Conservation (phyloP, 2,113 vertebrate species). For the Lasiurus cinereus region DNA sequence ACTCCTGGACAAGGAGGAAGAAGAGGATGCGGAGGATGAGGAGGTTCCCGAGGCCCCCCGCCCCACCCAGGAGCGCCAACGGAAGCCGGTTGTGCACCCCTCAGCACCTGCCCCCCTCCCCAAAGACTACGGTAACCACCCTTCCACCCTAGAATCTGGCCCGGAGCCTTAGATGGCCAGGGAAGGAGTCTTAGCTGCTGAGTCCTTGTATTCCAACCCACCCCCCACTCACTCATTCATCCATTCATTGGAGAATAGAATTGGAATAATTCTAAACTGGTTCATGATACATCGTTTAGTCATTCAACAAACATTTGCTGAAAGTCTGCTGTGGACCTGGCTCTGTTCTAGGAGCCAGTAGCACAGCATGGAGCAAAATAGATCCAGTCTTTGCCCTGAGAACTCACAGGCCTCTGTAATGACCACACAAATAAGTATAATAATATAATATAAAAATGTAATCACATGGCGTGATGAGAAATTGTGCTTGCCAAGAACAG, state of each 20-base stretch:
- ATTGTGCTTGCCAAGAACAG: conserved; percentile 20
- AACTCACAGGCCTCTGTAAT: background rate
- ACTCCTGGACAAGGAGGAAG: conserved; percentile 76
- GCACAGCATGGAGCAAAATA: background rate
- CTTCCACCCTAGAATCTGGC: background rate
- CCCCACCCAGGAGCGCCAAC: conserved; percentile 90
- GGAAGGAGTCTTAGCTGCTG: conserved; percentile 2
- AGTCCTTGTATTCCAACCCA: background rate
- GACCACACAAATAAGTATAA: conserved; percentile 12
- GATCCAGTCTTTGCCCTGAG: conserved; percentile 19
- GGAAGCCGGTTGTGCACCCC: conserved; percentile 92
- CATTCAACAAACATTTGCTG: conserved; percentile 64
- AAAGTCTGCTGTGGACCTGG: background rate
- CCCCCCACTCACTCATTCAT: background rate
- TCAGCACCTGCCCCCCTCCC: conserved; percentile 94
- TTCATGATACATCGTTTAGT: conserved; percentile 62
- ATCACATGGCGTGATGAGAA: background rate
- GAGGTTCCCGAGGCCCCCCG: conserved; percentile 88
- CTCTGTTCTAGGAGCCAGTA: background rate
- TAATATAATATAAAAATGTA: conserved; percentile 5
- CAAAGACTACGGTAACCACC: conserved; percentile 92
- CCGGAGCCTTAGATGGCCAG: background rate
- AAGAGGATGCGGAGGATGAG: conserved; percentile 86
- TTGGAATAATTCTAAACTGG: conserved; percentile 48
- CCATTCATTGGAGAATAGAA: conserved; percentile 36